phyloP scores from a whole-genome alignment of 2,113 vertebrate genomes.

The Procapra przewalskii region DNA sequence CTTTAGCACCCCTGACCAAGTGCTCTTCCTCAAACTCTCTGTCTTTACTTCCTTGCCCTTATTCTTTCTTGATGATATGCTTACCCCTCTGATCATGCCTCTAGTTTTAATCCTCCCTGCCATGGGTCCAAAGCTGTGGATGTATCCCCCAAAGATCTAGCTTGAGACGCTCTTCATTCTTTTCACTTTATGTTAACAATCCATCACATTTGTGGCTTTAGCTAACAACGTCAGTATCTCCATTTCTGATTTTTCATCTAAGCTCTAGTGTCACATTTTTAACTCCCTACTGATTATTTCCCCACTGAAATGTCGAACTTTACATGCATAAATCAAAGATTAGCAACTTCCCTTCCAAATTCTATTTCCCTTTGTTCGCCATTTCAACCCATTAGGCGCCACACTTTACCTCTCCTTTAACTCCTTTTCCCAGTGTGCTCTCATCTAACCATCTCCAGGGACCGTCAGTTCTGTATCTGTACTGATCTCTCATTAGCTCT shows the following conservation, averaged over 20 bases:
- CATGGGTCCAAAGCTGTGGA: background rate
- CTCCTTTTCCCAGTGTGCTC: too few species aligned
- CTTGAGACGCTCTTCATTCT: background rate
- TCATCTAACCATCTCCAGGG: background rate
- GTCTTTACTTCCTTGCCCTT: background rate
- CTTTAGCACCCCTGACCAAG: background rate
- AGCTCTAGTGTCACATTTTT: background rate
- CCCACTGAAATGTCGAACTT: background rate
- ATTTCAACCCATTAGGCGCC: background rate
- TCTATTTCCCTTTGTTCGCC: background rate
- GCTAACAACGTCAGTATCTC: background rate
- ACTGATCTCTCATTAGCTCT: background rate
- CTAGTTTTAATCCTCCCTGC: background rate
- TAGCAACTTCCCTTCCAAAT: background rate
- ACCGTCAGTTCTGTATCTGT: background rate
- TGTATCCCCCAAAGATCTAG: background rate
- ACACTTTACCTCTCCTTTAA: background rate
- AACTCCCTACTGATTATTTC: background rate
- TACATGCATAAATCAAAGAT: background rate
- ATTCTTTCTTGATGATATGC: background rate
- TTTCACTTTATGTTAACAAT: background rate
- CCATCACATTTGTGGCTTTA: background rate
- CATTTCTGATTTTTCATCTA: background rate
- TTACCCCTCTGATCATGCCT: background rate
- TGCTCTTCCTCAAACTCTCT: background rate